phyloP scores from a whole-genome alignment of 1,140 invertebrate species.

The Drosophila pseudoobscura region DNA sequence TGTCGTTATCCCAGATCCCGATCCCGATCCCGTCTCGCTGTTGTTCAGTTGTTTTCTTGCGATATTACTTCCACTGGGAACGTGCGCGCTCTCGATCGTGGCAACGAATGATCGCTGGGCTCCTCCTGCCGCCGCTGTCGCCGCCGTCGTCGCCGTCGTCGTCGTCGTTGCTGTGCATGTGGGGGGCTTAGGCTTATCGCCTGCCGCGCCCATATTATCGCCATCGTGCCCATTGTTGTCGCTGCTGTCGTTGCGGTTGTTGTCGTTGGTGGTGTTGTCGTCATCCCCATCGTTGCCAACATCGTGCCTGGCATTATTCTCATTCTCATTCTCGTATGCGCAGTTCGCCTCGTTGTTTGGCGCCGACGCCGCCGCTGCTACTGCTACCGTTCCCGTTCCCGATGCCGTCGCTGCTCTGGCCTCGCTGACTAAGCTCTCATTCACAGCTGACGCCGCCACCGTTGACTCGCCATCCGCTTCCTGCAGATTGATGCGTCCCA shows the following conservation, averaged over 20 bases:
- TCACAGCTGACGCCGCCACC: neutral
- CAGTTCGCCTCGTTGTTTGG: constrained; percentile 18
- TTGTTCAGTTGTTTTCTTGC: constrained; percentile 37
- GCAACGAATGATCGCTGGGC: constrained; percentile 66
- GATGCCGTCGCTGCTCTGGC: constrained; percentile 35
- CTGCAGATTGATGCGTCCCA: constrained; percentile 59
- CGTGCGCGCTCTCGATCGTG: constrained; percentile 72
- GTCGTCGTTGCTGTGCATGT: constrained; percentile 26
- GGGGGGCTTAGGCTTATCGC: constrained; percentile 87
- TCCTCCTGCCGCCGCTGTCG: constrained; percentile 40
- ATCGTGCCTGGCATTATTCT: constrained; percentile 6
- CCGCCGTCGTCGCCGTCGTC: constrained; percentile 10
- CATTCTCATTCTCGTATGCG: constrained; percentile 31
- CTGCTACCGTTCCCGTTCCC: constrained; percentile 24
- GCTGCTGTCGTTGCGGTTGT: constrained; percentile 19
- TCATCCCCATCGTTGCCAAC: constrained; percentile 18
- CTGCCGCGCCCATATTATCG: constrained; percentile 79
- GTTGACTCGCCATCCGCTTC: constrained; percentile 5
- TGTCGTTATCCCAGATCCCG: constrained; percentile 70
- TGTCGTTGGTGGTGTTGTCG: constrained; percentile 12
- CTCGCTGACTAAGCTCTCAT: constrained; percentile 29
- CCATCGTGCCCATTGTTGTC: constrained; percentile 48
- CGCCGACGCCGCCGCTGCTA: constrained; percentile 20
- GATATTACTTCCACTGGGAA: constrained; percentile 55
- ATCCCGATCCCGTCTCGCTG: constrained; percentile 87